Evolutionary conservation across 2,888 invertebrate species (phyloP).

Genomic region (Lucinisca nassula): DNA sequence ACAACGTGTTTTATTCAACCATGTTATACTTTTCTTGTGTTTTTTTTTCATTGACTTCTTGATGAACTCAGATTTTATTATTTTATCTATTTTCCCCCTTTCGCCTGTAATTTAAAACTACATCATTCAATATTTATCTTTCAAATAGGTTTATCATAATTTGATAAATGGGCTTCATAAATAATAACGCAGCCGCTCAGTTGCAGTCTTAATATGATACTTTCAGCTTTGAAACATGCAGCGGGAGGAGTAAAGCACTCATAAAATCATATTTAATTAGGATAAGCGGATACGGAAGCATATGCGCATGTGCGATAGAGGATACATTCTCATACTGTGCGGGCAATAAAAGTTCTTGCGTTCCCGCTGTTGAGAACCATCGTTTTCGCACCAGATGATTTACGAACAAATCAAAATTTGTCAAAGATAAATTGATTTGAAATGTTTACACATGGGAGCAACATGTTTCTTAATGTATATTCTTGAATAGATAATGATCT

Average conservation of each 20-base stretch:
- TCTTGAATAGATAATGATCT: not conserved
- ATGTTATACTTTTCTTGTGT: too few relatives aligned
- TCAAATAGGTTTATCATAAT: constrained; percentile 8
- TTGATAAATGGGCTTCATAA: not conserved
- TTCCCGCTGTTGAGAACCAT: constrained; percentile 64
- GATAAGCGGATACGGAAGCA: constrained; percentile 43
- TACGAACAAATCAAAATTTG: constrained; percentile 71
- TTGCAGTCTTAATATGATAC: constrained; percentile 15
- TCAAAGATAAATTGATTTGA: constrained; percentile 69
- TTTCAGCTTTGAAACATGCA: constrained; percentile 29
- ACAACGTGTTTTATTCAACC: too few relatives aligned
- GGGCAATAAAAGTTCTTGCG: constrained; percentile 39
- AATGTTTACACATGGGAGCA: not conserved
- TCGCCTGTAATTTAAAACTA: not conserved
- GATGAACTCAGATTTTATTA: too few relatives aligned
- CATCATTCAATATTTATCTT: not conserved
- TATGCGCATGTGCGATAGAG: constrained; percentile 38
- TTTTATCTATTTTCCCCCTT: not conserved
- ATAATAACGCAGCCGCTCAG: not conserved
- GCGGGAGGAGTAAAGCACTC: not conserved
- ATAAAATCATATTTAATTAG: constrained; percentile 64
- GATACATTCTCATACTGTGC: constrained; percentile 29
- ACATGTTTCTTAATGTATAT: not conserved
- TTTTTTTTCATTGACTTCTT: too few relatives aligned
- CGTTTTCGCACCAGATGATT: constrained; percentile 57